These are phyloP conservation scores for Spodoptera litura DNA, from an alignment of 1,140 invertebrate species.

Conservation along the genomic window DNA sequence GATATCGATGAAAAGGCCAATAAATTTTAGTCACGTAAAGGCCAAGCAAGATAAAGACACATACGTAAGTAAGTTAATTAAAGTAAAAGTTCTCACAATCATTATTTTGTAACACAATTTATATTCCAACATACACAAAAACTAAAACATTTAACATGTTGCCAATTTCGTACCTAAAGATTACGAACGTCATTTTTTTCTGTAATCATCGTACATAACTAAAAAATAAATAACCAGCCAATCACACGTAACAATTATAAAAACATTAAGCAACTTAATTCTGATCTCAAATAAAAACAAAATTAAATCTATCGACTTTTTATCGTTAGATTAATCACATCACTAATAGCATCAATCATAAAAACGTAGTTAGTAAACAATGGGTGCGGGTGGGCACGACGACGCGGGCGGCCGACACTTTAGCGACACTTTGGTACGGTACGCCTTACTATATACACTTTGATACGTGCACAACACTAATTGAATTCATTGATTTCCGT, in stretches of 20 bases:
- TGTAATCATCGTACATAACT: too few relatives aligned
- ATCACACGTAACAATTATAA: slow-evolving; percentile 1
- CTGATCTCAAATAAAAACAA: slow-evolving; percentile 5
- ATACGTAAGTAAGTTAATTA: too few relatives aligned
- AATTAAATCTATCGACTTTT: slow-evolving; percentile 51
- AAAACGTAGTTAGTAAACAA: slow-evolving; percentile 72
- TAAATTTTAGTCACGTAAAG: too few relatives aligned
- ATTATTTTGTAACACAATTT: too few relatives aligned
- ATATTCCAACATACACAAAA: too few relatives aligned
- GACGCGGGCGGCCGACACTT: slow-evolving; percentile 71
- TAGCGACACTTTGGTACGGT: slow-evolving; percentile 52
- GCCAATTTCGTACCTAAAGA: too few relatives aligned
- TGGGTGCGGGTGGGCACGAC: slow-evolving; percentile 68
- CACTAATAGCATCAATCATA: slow-evolving; percentile 76
- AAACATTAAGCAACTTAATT: not conserved
- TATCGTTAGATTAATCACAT: slow-evolving; percentile 51
- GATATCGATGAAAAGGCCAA: too few relatives aligned
- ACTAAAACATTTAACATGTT: too few relatives aligned
- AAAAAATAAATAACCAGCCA: not conserved
- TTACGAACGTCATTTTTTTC: too few relatives aligned
- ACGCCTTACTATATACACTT: slow-evolving; percentile 25
- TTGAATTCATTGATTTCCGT: slow-evolving; percentile 31
- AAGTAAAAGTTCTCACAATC: too few relatives aligned
- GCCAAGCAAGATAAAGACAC: too few relatives aligned
- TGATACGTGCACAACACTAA: slow-evolving; percentile 37